Base-by-base conservation (phyloP, 30 jellyfish, hydroid and myxozoan genomes). In the Nemopilema nomurai region DNA sequence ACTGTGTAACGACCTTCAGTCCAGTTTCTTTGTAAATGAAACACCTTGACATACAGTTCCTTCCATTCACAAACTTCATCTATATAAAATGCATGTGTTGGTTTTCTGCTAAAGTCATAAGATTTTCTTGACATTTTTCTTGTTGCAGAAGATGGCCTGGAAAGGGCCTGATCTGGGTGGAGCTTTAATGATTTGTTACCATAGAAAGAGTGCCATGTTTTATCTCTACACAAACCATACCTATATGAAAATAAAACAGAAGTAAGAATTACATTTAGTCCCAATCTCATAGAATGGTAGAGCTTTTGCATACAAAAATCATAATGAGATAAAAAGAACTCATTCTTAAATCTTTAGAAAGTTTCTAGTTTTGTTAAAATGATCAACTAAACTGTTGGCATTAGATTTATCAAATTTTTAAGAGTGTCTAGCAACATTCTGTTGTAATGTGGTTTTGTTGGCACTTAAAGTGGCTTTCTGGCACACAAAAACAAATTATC, bases 11-110 rank as follows among this genome's bases (percentile, higher is more conserved):
- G 51, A 18, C 93, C 93, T 0, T 74, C 67, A 7, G 76, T 76
- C 93, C 93, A 84, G 68, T 84, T 84, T 29, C 52, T 32, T 66
- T 84, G 69, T 25, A 84, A 41, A 32, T 84, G 93, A 7, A 67
- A 74, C 17, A 74, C 67, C 29, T 86, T 32, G 24, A 84, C 78
- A 50, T 28, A 84, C 9, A 30, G 18, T n/a, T 84, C 87, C 51
- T 84, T 84, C 93, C 93, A 84, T 63, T 49, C 51, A 28, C 87
- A 62, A 49, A 32, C 53, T 62, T 28, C 41, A 8, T 25, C 72
- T 1, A 62, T 51, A 4, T 76, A 73, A 16, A 52, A 28, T 28
- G 69, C 33, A 19, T 27, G 53, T 1, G 68, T 18, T 18, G 21
- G 71, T 1, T 50, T 31, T 69, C 33, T 0, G 22, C 67, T 51